Percentiles rank a stretch among this genome's conserved stretches.
phyloP scores from a whole-genome alignment of 1,140 invertebrate species.

The Drosophila trapezifrons region DNA sequence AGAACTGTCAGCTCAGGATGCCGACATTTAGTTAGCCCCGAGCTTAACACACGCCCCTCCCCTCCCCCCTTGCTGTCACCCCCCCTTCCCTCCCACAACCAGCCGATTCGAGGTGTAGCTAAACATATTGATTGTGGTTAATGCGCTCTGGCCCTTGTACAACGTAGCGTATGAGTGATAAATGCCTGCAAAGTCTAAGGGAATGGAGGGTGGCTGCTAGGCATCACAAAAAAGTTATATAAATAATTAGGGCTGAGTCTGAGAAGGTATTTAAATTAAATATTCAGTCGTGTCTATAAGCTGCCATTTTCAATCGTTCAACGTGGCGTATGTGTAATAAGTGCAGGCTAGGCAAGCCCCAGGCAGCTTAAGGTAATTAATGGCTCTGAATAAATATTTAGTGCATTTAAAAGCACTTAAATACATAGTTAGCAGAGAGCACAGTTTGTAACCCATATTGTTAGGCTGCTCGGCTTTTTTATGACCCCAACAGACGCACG shows the following conservation, averaged over 20 bases:
- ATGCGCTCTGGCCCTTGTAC: conserved; percentile 1
- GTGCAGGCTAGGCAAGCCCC: too few species aligned
- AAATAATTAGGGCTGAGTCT: neutral
- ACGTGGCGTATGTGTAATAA: conserved; percentile 1
- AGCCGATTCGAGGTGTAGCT: conserved; percentile 15
- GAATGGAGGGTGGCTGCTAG: neutral
- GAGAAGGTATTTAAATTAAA: neutral
- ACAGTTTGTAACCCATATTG: conserved; percentile 6
- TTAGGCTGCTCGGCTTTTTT: conserved; percentile 12
- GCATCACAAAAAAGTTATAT: neutral
- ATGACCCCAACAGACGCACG: conserved; percentile 4
- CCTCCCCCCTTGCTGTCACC: neutral
- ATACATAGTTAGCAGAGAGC: neutral
- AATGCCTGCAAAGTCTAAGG: neutral
- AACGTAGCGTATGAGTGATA: conserved; percentile 62
- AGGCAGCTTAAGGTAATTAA: neutral
- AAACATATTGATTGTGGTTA: conserved; percentile 33
- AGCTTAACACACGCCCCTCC: conserved; percentile 17
- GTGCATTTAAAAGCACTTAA: conserved; percentile 1
- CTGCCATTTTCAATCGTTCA: too few species aligned
- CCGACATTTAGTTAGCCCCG: conserved; percentile 37
- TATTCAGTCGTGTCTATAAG: too few species aligned
- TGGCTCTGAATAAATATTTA: conserved; percentile 11
- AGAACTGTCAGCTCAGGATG: conserved; percentile 46
- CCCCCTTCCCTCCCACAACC: too few species aligned